Conservation (phyloP, 2,113 vertebrate genomes). For the Clarias gariepinus region DNA sequence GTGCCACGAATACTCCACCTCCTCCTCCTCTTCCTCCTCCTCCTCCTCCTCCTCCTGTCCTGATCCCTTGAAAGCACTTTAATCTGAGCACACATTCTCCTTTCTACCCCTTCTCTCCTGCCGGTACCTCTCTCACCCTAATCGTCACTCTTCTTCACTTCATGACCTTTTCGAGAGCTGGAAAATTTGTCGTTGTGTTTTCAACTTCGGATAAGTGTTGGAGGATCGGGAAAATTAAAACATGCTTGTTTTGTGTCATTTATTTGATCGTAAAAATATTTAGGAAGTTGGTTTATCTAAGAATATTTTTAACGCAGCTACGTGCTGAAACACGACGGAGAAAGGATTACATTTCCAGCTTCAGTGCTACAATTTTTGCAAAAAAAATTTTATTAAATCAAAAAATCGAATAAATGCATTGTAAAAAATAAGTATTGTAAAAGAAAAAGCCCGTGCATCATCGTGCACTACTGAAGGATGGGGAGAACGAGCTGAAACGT, state of each 20-base stretch:
- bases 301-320: neutral
- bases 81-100: constrained; percentile 2
- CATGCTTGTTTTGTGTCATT: neutral
- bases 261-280: neutral
- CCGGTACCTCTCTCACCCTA: constrained; percentile 6
- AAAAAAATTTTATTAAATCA: neutral
- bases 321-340: neutral
- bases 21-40: neutral
- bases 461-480: neutral
- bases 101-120: constrained; percentile 3
- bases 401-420: too few relatives aligned
- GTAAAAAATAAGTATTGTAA: neutral
- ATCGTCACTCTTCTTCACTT: neutral
- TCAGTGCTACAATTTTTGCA: neutral
- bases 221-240: neutral
- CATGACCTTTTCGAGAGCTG: neutral
- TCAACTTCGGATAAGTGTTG: neutral
- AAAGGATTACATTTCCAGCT: neutral
- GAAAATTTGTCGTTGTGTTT: neutral
- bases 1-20: constrained; percentile 1
- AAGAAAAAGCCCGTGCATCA: neutral
- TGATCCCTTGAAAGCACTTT: constrained; percentile 9
- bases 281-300: neutral
- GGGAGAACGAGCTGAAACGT: neutral
- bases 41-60: neutral